Evolutionary conservation across 2,113 vertebrate species (phyloP), one percentile per base, ranked within the genome.

Genomic region (Crotalus tigris): DNA sequence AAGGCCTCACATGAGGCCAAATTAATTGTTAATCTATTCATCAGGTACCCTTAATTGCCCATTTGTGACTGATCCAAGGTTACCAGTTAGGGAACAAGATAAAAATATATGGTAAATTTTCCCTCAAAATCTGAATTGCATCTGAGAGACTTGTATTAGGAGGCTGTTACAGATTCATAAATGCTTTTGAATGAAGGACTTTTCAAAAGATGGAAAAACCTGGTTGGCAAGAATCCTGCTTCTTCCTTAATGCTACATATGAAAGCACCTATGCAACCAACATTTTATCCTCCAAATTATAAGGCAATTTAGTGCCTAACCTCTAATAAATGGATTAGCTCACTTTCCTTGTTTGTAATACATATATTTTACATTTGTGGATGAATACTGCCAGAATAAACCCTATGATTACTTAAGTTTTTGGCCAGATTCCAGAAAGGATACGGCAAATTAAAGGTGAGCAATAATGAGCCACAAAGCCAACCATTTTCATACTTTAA

Each of bases 281-380:
- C 49, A 69, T 93, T 90, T 51, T 87, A 29, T 58, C 91, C 64
- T 87, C 61, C 85, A 58, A 93, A 93, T 94, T 89, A 93, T 94
- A 95, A 95, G 96, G 58, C 92, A 96, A 96, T 96, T 96, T 95
- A 96, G 94, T 95, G 96, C 94, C 94, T 95, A 95, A 95, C 95
- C 96, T 95, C 95, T 94, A 96, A 94, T 96, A 96, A 96, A 97
- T 95, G 93, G 95, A 96, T 96, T 96, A 96, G 96, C 95, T 95
- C 94, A 93, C 59, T 69, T 90, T 64, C 46, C 96, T 96, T 96
- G 96, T 95, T 96, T 95, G 95, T 96, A 95, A 96, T 96, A 96
- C 96, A 96, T 94, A 94, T 93, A 95, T 96, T 96, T 96, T 96
- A 96, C 95, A 96, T 96, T 90, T 88, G 88, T 91, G 59, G 46